phyloP scores from a whole-genome alignment of 2,113 vertebrate species.

The Sula dactylatra region DNA sequence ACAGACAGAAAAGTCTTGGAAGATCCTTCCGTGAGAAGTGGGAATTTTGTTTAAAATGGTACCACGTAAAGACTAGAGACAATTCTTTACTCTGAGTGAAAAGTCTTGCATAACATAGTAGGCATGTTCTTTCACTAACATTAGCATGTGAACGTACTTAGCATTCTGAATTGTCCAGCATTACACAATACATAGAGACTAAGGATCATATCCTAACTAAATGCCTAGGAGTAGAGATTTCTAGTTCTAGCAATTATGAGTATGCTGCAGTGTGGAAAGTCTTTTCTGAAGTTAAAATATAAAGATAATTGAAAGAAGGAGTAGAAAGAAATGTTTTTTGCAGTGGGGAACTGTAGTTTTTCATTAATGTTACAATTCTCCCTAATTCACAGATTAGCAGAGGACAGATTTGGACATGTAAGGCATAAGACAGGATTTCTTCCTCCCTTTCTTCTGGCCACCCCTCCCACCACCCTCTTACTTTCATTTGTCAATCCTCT shows the following conservation, averaged over 20 bases:
- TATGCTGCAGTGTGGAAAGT: background rate
- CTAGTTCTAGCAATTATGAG: background rate
- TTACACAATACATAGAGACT: background rate
- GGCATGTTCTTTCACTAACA: background rate
- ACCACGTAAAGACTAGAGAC: background rate
- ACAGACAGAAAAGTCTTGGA: background rate
- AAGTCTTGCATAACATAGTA: background rate
- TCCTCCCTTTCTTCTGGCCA: background rate
- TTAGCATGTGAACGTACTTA: background rate
- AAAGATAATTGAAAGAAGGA: background rate
- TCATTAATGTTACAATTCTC: background rate
- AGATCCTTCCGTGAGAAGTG: background rate
- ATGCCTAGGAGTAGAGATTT: background rate
- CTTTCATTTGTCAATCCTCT: background rate
- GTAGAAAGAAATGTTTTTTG: background rate
- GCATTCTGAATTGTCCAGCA: background rate
- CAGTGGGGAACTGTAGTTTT: background rate
- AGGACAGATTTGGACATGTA: background rate
- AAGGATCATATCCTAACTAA: background rate
- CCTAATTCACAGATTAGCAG: background rate
- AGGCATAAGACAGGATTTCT: background rate
- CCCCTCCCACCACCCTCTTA: background rate
- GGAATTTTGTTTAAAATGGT: background rate
- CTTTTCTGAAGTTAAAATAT: background rate
- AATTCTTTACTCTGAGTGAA: background rate